phyloP scores from a whole-genome alignment of 2,888 invertebrate genomes.

The Barypeithes pellucidus region DNA sequence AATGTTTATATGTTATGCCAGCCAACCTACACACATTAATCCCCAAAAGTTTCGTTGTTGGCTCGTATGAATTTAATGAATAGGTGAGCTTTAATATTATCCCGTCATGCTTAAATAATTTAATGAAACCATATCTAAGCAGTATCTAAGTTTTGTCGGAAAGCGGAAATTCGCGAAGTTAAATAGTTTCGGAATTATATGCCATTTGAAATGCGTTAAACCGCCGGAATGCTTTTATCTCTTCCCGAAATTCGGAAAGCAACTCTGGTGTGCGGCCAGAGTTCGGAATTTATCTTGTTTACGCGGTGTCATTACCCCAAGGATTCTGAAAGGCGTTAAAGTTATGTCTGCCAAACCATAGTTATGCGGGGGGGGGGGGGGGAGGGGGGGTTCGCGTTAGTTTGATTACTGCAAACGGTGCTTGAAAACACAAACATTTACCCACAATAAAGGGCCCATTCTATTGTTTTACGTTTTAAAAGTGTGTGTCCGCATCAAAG shows the following conservation, averaged over 20 bases:
- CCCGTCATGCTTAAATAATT: conserved; percentile 31
- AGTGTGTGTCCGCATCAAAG: too few species aligned
- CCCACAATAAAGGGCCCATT: neutral
- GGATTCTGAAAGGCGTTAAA: conserved; percentile 12
- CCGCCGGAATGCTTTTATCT: conserved; percentile 48
- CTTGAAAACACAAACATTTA: neutral
- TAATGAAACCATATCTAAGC: conserved; percentile 24
- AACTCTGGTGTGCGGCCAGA: conserved; percentile 22
- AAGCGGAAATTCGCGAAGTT: conserved; percentile 17
- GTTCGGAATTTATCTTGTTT: conserved; percentile 22
- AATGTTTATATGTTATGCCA: neutral
- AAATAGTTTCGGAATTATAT: conserved; percentile 38
- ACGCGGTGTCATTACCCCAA: conserved; percentile 21
- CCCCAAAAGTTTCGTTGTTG: conserved; percentile 1
- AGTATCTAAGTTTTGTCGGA: conserved; percentile 24
- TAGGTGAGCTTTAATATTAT: conserved; percentile 18
- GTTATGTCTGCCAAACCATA: conserved; percentile 18
- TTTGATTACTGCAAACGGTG: neutral
- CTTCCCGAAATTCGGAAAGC: conserved; percentile 36
- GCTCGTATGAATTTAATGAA: conserved; percentile 11
- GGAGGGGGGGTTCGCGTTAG: neutral
- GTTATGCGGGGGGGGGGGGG: neutral
- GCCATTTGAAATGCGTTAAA: conserved; percentile 48
- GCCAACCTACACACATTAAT: conserved; percentile 2
- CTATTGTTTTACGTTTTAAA: neutral